phyloP scores from a whole-genome alignment of 2,797 vertebrate species.

The Sylvilagus floridanus region DNA sequence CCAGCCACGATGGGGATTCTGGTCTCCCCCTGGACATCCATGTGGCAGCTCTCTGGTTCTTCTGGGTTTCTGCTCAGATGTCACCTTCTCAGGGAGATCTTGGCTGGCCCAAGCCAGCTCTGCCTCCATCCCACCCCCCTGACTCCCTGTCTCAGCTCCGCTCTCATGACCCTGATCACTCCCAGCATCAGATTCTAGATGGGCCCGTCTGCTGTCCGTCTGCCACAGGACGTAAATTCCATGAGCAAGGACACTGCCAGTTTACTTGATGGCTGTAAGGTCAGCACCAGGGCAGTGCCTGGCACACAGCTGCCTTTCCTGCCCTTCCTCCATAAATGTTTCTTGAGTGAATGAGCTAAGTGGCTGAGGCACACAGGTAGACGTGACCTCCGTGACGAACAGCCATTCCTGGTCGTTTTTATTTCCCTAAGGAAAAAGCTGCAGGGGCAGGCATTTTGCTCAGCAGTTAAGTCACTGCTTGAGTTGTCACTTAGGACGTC shows the following conservation, averaged over 20 bases:
- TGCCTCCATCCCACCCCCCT: neutral
- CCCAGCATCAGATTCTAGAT: neutral
- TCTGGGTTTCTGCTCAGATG: neutral
- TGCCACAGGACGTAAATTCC: neutral
- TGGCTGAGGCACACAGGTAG: neutral
- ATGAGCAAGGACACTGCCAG: neutral
- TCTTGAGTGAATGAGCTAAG: neutral
- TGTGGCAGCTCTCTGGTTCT: neutral
- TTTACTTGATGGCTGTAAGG: neutral
- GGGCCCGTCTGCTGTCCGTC: neutral
- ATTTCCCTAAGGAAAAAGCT: neutral
- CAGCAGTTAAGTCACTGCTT: no score
- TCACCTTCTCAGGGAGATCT: neutral
- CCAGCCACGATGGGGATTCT: no score
- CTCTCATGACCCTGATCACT: neutral
- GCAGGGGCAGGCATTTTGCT: no score
- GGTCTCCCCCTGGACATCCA: neutral
- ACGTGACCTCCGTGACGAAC: neutral
- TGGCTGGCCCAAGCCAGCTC: neutral
- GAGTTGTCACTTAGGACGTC: no score
- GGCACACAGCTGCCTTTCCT: neutral
- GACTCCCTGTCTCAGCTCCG: neutral
- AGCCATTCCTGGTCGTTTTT: neutral
- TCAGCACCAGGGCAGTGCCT: neutral
- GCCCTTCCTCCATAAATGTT: neutral